Conservation (phyloP, 2,113 vertebrate species). For the Orycteropus afer region DNA sequence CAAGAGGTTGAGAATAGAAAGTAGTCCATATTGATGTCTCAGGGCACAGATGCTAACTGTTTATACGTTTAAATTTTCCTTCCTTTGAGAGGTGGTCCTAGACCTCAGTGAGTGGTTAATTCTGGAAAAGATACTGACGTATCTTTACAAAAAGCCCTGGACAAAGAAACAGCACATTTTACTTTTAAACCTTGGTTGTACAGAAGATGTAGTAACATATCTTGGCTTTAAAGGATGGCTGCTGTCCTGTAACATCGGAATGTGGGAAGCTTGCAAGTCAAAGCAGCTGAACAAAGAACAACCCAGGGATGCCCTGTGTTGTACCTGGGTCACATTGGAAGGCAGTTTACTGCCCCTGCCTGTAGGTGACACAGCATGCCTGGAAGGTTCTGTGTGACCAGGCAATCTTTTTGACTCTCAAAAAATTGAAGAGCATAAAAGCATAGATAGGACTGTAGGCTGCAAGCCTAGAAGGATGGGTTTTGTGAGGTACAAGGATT, state of each 20-base stretch:
- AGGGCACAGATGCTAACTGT: neutral
- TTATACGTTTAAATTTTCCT: neutral
- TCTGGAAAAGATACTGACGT: conserved; percentile 38
- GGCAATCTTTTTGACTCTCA: neutral
- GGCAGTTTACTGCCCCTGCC: neutral
- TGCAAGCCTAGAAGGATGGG: neutral
- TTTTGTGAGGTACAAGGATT: conserved; percentile 12
- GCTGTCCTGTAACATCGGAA: no score
- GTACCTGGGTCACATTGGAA: neutral
- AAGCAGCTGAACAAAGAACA: neutral
- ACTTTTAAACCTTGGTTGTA: neutral
- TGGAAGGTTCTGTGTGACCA: neutral
- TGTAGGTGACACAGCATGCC: neutral
- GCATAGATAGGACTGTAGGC: neutral
- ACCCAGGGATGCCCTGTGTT: neutral
- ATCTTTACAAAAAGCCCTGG: no score
- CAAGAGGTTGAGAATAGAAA: neutral
- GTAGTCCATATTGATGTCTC: neutral
- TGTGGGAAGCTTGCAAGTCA: neutral
- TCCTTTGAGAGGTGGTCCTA: neutral
- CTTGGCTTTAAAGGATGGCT: neutral
- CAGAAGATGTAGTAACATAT: neutral
- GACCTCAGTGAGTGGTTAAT: neutral
- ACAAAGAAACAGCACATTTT: neutral
- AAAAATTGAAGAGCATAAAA: neutral